Evolutionary conservation across 2,113 vertebrate genomes (phyloP), one percentile per base, ranked within the genome.

Genomic region (Cheilinus undulatus): DNA sequence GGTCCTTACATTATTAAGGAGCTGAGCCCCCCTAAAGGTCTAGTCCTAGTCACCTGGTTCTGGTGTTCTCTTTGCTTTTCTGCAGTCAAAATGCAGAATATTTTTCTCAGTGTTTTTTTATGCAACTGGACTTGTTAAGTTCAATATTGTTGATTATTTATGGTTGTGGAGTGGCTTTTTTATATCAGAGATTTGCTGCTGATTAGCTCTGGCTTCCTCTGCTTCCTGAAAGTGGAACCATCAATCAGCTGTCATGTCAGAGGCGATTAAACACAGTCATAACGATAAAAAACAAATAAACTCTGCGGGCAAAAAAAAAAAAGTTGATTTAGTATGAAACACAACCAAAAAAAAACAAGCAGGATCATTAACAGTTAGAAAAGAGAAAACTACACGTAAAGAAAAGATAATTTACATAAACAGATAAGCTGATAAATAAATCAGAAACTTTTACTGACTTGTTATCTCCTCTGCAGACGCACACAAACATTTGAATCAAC

Each of bases 241-340:
- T 86, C 87, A 85, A 83, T 88, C 87, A 76, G 70, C 46, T 61
- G 48, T 63, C 73, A 26, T 17, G 58, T 42, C 43, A 46, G 27
- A 24, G 48, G 51, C 52, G 73, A 83, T 81, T 48, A 75, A 83
- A 81, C 24, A 42, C 28, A 6, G 28, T 38, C 75, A 76, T 14
- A 65, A 51, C 45, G 80, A 72, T 34, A 30, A 56, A 34, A 80
- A 17, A 54, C 24, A 46, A 11, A n/a, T n/a, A n/a, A 30, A 59
- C 46, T 30, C 9, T 50, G 40, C 56, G 13, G 53, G 60, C 43
- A 42, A 10, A 52, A 45, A 54, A 27, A 22, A 27, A 45, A 23
- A 24, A 71, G 43, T 26, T 3, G 23, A 40, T 9, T 38, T 4
- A 59, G 69, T 58, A 66, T 43, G 13, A 51, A 46, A 61, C 22